These are phyloP conservation scores for Patella pellucida DNA, from an alignment of 2,888 invertebrate genomes.

Conservation along the genomic window DNA sequence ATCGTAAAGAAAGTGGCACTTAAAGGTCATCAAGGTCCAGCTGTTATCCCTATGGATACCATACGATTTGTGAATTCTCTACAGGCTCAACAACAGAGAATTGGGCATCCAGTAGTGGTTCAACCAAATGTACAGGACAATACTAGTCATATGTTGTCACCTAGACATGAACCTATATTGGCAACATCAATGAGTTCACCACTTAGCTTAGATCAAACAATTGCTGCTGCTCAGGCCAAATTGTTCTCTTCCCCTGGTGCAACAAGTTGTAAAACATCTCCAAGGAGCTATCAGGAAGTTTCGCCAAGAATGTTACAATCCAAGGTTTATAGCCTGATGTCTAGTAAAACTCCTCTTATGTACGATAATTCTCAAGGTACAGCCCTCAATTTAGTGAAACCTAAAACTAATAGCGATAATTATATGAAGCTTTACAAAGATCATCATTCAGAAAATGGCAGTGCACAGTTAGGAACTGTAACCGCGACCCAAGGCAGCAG, in stretches of 20 bases:
- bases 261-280: neutral
- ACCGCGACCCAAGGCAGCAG: too few species aligned
- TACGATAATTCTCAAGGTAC: neutral
- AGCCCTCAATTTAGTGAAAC: conserved; percentile 1
- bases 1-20: neutral
- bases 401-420: neutral
- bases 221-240: conserved; percentile 24
- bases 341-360: neutral
- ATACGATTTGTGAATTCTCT: conserved; percentile 1
- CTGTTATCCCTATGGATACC: conserved; percentile 22
- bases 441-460: neutral
- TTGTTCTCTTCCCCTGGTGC: conserved; percentile 11
- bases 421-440: too few species aligned
- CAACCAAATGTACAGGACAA: conserved; percentile 12
- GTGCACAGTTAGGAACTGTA: neutral
- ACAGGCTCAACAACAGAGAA: neutral
- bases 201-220: conserved; percentile 12
- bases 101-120: conserved; percentile 8
- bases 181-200: neutral
- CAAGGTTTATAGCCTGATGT: neutral
- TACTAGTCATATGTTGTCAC: neutral
- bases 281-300: neutral
- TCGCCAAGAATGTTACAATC: neutral
- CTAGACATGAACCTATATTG: neutral
- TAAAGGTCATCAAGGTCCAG: conserved; percentile 7